Percentiles rank a stretch among this genome's conserved stretches.
Evolutionary conservation across 1,140 invertebrate genomes (phyloP).

Genomic region (Notospermus geniculatus): DNA sequence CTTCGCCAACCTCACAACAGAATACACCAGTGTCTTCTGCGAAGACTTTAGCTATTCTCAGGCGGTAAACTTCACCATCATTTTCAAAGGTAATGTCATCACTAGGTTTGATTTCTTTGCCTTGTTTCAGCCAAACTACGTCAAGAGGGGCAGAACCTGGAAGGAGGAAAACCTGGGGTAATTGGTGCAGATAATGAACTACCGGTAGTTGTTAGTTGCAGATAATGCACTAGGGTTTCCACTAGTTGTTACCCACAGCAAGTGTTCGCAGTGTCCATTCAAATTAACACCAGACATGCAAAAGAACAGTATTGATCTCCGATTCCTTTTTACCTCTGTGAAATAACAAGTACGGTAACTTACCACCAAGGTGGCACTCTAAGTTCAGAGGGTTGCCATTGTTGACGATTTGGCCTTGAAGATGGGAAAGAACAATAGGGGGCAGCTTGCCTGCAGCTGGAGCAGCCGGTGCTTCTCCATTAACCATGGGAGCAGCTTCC

Average conservation of each 20-base stretch:
- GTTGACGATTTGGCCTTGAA: conserved; percentile 74
- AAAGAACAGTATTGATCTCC: background rate
- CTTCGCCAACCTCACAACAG: conserved; percentile 82
- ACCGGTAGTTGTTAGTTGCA: too few species aligned
- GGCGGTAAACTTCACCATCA: conserved; percentile 84
- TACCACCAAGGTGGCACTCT: conserved; percentile 78
- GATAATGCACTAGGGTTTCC: too few species aligned
- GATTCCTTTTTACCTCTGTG: background rate
- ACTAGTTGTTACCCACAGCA: too few species aligned
- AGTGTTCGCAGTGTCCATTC: too few species aligned
- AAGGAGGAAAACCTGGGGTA: too few species aligned
- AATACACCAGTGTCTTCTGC: conserved; percentile 92
- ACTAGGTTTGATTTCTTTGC: conserved; percentile 93
- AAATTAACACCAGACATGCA: too few species aligned
- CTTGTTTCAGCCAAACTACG: conserved; percentile 92
- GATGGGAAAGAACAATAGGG: conserved; percentile 71
- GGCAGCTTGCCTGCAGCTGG: background rate
- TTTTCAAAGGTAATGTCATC: conserved; percentile 93
- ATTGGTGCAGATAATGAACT: too few species aligned
- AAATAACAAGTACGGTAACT: conserved; percentile 14
- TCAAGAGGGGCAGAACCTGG: conserved; percentile 74
- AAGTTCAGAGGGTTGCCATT: conserved; percentile 84
- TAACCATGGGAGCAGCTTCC: background rate
- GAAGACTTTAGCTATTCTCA: conserved; percentile 91
- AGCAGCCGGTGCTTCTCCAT: background rate